Conservation (phyloP, 2,113 vertebrate species). For the Ailurus styani region DNA sequence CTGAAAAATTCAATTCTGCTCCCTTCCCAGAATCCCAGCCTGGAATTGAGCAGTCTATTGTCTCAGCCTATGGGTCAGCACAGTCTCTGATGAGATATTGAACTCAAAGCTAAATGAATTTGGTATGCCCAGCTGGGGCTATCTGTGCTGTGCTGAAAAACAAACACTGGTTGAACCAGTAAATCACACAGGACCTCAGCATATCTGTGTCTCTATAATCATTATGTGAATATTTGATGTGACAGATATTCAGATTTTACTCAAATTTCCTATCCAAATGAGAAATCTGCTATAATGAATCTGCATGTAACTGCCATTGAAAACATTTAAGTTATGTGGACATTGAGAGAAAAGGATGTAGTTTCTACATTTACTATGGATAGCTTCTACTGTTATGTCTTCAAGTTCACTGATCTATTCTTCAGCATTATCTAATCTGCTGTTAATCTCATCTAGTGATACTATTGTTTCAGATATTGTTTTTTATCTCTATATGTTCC, state of each 20-base stretch:
- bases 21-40: neutral
- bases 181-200: neutral
- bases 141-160: neutral
- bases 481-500: neutral
- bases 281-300: neutral
- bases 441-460: neutral
- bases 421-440: neutral
- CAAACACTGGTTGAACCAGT: neutral
- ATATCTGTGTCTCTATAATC: neutral
- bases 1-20: neutral
- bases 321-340: neutral
- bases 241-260: neutral
- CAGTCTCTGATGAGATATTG: neutral
- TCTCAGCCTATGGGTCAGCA: neutral
- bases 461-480: neutral
- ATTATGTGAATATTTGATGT: neutral
- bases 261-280: neutral
- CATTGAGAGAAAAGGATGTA: neutral
- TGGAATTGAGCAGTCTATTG: neutral
- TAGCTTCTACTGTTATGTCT: neutral
- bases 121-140: neutral
- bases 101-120: neutral
- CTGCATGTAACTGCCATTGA: neutral
- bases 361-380: neutral
- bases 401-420: neutral